Evolutionary conservation across 1,140 invertebrate species (phyloP), one percentile per base, ranked within the genome.

Genomic region (Drosophila persimilis): DNA sequence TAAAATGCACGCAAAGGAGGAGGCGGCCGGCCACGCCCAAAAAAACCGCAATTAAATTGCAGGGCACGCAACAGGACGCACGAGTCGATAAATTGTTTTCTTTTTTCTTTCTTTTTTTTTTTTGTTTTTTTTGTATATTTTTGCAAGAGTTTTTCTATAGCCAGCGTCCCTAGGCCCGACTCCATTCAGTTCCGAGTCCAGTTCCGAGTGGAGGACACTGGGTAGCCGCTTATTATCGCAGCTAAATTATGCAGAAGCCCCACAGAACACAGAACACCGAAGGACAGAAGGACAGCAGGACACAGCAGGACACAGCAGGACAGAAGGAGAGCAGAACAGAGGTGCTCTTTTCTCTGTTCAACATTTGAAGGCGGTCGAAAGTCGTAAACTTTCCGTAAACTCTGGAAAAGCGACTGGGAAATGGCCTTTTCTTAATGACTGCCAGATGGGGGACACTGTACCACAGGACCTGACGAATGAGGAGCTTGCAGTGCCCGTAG

Each of bases 61-160:
- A 71, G 54, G 57, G 83, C 81, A 86, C 81, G 81, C 81, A 85
- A 88, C 81, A 81, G 83, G 78, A 85, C 81, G 81, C 81, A 86
- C 70, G 66, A 86, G 70, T 81, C 83, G 78, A 88, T 86, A 75
- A 88, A 86, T 86, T 85, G 62, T 74, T 73, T 41, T 26, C 3
- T 29, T 15, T 15, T 43, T 24, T 24, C 31, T 56, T 24, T 53
- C 54, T 29, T 31, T 24, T 24, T 24, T 24, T 24, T 24, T 24
- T 24, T 5, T 24, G n/a, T n/a, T n/a, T n/a, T n/a, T n/a, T n/a
- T n/a, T 24, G 0, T 24, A 5, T 24, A 0, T 26, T 26, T 26
- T 26, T 26, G 4, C 24, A 26, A 26, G 54, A 53, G 29, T 24
- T 64, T 65, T 73, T 80, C 53, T 80, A 56, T 61, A 57, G 59